Conservation (phyloP, 2,113 vertebrate species). For the Silurus glanis region DNA sequence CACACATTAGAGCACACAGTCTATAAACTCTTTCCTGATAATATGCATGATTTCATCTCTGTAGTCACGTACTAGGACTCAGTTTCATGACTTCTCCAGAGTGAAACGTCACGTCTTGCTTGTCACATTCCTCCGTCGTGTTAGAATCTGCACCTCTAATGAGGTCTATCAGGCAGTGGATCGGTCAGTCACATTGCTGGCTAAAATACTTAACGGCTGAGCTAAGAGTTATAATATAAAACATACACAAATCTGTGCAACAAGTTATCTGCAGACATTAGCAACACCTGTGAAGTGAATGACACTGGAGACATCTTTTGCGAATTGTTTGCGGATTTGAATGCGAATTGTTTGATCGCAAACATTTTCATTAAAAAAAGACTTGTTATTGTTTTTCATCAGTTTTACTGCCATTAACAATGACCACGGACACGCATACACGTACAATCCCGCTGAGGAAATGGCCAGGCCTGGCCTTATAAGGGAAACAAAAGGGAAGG, state of each 20-base stretch:
- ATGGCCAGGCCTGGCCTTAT: slow-evolving; percentile 79
- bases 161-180: slow-evolving; percentile 5
- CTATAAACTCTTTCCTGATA: neutral
- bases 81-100: neutral
- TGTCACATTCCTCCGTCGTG: neutral
- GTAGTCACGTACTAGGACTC: slow-evolving; percentile 17
- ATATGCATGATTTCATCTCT: slow-evolving; percentile 14
- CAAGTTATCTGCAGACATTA: neutral
- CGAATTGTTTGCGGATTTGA: too few species aligned
- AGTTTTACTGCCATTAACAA: slow-evolving; percentile 23
- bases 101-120: neutral
- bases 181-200: slow-evolving; percentile 2
- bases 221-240: neutral
- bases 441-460: slow-evolving; percentile 73
- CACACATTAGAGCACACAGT: slow-evolving; percentile 18
- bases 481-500: slow-evolving; percentile 80
- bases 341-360: neutral
- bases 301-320: neutral
- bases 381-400: slow-evolving; percentile 33
- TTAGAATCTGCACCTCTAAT: slow-evolving; percentile 30
- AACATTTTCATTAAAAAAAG: slow-evolving; percentile 31
- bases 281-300: slow-evolving; percentile 1
- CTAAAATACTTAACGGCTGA: neutral
- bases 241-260: neutral
- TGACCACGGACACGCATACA: slow-evolving; percentile 56